Percentiles rank a stretch among this genome's conserved stretches.
These are phyloP conservation scores for Brachystomella parvula DNA, from an alignment of 1,140 invertebrate genomes.

Conservation along the genomic window DNA sequence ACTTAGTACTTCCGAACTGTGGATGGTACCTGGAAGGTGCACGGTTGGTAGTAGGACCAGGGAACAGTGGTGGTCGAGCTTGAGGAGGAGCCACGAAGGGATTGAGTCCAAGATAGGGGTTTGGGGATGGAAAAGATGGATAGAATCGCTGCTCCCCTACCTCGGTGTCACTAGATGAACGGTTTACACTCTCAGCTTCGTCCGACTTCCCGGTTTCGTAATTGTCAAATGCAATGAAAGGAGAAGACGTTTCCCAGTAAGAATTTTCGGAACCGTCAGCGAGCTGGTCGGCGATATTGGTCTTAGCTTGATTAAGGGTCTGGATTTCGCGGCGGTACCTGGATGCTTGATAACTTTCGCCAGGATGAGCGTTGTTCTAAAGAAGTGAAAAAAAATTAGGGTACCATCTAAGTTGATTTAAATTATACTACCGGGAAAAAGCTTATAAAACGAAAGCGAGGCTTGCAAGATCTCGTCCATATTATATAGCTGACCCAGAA, in stretches of 20 bases:
- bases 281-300: conserved; percentile 3
- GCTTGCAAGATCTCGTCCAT: too few relatives aligned
- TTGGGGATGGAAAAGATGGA: conserved; percentile 36
- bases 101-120: conserved; percentile 27
- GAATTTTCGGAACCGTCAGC: conserved; percentile 22
- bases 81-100: conserved; percentile 16
- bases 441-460: too few relatives aligned
- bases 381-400: too few relatives aligned
- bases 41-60: conserved; percentile 34
- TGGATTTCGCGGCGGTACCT: too few relatives aligned
- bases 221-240: conserved; percentile 25
- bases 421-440: too few relatives aligned
- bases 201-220: conserved; percentile 19
- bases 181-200: background rate
- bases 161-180: conserved; percentile 9
- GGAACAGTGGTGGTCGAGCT: conserved; percentile 34
- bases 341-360: too few relatives aligned
- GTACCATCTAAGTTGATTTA: too few relatives aligned
- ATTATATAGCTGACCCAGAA: too few relatives aligned
- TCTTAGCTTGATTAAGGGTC: too few relatives aligned
- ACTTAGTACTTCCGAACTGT: conserved; percentile 26
- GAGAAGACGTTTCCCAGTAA: conserved; percentile 25
- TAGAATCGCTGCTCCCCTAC: conserved; percentile 38
- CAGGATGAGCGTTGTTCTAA: too few relatives aligned
- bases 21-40: conserved; percentile 31